Evolutionary conservation across 35 echinoderm and acorn worm species (phyloP).

Genomic region (Hemicentrotus pulcherrimus): DNA sequence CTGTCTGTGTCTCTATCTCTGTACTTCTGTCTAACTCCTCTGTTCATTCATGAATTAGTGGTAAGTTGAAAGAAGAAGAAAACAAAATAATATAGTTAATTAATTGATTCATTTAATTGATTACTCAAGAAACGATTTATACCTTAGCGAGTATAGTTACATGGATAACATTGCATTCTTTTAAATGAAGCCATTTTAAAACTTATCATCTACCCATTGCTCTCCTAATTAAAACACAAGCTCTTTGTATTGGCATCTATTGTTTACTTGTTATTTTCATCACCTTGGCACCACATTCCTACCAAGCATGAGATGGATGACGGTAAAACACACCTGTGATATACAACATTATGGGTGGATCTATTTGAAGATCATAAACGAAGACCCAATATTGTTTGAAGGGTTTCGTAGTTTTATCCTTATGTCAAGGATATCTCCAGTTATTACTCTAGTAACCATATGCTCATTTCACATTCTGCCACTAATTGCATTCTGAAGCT

Average conservation of each 20-base stretch:
- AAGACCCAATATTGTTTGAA: neutral
- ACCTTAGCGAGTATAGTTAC: no score
- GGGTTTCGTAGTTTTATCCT: neutral
- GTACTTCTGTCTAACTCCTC: no score
- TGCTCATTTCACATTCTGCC: neutral
- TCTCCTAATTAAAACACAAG: neutral
- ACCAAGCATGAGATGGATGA: neutral
- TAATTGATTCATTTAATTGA: neutral
- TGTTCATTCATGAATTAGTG: neutral
- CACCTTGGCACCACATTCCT: neutral
- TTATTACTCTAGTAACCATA: neutral
- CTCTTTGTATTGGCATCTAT: neutral
- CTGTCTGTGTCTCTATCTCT: neutral
- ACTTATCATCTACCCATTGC: neutral
- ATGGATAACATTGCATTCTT: no score
- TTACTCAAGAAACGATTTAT: no score
- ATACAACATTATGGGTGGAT: neutral
- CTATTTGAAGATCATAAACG: neutral
- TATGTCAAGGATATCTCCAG: neutral
- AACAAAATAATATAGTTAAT: neutral
- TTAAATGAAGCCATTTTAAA: neutral
- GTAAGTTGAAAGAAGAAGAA: neutral
- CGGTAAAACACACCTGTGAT: neutral
- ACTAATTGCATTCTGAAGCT: neutral
- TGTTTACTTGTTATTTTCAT: neutral